Evolutionary conservation across 1,140 invertebrate species (phyloP).

Genomic region (Whitmania pigra): DNA sequence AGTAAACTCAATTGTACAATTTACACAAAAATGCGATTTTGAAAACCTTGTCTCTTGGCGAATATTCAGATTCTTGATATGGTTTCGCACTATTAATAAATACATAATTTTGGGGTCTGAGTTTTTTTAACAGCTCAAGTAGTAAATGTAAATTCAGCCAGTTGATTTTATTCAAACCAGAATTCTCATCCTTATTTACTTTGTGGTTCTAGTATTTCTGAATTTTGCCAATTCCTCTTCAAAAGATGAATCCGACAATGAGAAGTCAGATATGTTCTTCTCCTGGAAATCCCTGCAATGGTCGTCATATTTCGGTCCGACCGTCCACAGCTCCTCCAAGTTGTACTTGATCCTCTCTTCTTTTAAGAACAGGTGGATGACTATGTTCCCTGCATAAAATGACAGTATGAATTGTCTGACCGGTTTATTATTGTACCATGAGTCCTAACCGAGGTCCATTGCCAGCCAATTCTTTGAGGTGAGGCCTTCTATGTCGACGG

Average conservation of each 20-base stretch:
- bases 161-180: too few species aligned
- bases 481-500: slow-evolving; percentile 65
- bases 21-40: too few species aligned
- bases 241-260: slow-evolving; percentile 10
- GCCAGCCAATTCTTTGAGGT: slow-evolving; percentile 68
- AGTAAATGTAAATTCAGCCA: too few species aligned
- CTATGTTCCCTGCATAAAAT: slow-evolving; percentile 56
- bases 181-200: neutral
- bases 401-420: neutral
- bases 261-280: neutral
- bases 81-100: too few species aligned
- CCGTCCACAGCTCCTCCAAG: slow-evolving; percentile 75
- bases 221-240: slow-evolving; percentile 16
- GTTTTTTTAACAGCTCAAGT: too few species aligned
- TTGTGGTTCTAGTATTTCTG: slow-evolving; percentile 9
- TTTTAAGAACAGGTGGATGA: slow-evolving; percentile 69
- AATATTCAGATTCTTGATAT: too few species aligned
- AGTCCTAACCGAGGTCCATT: slow-evolving; percentile 63
- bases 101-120: too few species aligned
- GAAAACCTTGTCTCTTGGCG: too few species aligned
- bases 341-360: slow-evolving; percentile 61
- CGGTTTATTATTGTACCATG: neutral
- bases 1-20: neutral
- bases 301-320: slow-evolving; percentile 66
- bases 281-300: neutral